Base-by-base conservation (phyloP, 2,797 vertebrate species). In the Gymnothorax javanicus region DNA sequence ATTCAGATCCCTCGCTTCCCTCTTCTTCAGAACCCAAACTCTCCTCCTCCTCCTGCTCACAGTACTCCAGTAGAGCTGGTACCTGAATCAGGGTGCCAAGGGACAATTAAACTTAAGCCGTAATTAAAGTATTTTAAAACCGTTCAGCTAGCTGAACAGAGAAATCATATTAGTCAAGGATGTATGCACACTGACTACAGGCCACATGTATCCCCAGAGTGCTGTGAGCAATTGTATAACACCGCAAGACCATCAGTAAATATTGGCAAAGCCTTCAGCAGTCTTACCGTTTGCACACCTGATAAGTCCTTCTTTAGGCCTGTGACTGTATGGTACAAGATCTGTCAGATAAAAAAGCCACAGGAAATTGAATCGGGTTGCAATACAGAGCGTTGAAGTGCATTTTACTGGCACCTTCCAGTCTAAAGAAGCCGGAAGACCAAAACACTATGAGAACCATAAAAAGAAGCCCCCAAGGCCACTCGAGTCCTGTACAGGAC, bases 261-360 rank as follows among this genome's bases (percentile, higher is more conserved):
- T 17, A n/a, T 1, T 50, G 50, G 9, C 23, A n/a, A n/a, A 25
- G 64, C 64, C n/a, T 69, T 69, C 64, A n/a, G 62, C 87, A 43
- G 57, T 84, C 94, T 91, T 94, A 99, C 98, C 94, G 91, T 97
- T 87, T 99, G 98, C 84, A 98, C 97, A 71, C 98, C 98, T 0
- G 98, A 98, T 79, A 99, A 95, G 90, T 99, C 97, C 92, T 98
- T 98, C 94, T 95, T 99, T 90, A 99, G 90, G 85, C 98, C 98
- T 0, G 95, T 98, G 86, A 99, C 96, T 0, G 98, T 99, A 91
- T 98, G 98, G 87, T 99, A 99, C 8, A 99, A 94, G 93, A 99
- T 95, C 98, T 99, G 93, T 2, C 87, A 75, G 79, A 82, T 75
- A 57, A 96, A 17, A 13, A 59, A 25, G 58, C 54, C 67, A 67